Evolutionary conservation across 2,888 invertebrate genomes (phyloP).

Genomic region (Tetragnatha montana): DNA sequence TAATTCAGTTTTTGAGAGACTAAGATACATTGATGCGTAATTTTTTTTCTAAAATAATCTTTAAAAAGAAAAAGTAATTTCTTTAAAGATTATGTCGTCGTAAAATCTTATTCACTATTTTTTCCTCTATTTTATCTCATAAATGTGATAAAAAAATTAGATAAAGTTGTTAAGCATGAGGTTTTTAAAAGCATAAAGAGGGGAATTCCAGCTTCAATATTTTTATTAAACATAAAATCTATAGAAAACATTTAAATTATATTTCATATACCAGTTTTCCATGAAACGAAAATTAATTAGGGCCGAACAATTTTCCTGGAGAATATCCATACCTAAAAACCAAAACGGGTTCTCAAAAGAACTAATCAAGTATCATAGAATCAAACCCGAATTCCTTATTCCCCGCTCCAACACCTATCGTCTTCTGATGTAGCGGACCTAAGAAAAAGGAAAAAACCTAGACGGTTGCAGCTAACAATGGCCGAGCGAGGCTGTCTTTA

Average conservation of each 20-base stretch:
- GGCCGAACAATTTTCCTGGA: not conserved
- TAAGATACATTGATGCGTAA: too few relatives aligned
- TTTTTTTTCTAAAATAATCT: too few relatives aligned
- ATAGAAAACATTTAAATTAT: not conserved
- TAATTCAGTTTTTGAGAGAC: too few relatives aligned
- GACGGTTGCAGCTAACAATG: not conserved
- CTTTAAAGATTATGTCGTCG: too few relatives aligned
- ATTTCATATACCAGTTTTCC: not conserved
- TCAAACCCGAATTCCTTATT: not conserved
- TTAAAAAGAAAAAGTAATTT: too few relatives aligned
- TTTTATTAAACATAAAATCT: too few relatives aligned
- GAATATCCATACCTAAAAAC: not conserved
- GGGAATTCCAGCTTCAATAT: too few relatives aligned
- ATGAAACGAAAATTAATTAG: not conserved
- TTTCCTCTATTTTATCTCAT: too few relatives aligned
- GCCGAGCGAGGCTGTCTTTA: conserved; percentile 19
- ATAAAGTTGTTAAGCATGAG: too few relatives aligned
- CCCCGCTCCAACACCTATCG: not conserved
- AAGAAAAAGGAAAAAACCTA: not conserved
- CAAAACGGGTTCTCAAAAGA: not conserved
- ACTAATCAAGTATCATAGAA: not conserved
- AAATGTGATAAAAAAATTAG: too few relatives aligned
- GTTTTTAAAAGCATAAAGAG: too few relatives aligned
- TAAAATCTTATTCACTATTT: too few relatives aligned
- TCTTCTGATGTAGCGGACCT: not conserved